Conservation (phyloP, 1,140 invertebrate species). For the Caenorhabditis latens region DNA sequence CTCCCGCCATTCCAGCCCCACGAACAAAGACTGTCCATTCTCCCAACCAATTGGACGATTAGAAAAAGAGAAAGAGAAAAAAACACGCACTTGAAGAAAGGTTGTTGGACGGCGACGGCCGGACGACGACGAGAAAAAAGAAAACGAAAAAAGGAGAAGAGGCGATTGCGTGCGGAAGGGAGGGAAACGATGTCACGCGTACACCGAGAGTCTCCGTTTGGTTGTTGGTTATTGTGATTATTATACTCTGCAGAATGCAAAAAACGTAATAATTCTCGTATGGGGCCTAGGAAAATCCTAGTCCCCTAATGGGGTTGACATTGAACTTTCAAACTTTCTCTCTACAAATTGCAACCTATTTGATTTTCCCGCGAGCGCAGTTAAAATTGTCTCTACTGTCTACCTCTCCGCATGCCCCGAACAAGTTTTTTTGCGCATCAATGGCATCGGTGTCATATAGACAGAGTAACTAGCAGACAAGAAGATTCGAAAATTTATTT, state of each 20-base stretch:
- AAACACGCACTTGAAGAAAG: slow-evolving; percentile 16
- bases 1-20: background rate
- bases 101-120: background rate
- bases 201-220: background rate
- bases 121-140: background rate
- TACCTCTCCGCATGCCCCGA: background rate
- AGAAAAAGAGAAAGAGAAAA: background rate
- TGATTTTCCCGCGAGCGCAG: slow-evolving; percentile 1
- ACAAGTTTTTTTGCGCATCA: slow-evolving; percentile 50
- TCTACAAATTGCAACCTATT: background rate
- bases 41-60: background rate
- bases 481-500: too few relatives aligned
- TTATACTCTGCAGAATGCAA: too few relatives aligned
- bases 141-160: background rate
- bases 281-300: too few relatives aligned
- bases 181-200: slow-evolving; percentile 4
- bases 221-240: too few relatives aligned
- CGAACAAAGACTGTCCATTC: slow-evolving; percentile 8
- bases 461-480: too few relatives aligned
- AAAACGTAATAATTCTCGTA: too few relatives aligned
- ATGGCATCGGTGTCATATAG: slow-evolving; percentile 1
- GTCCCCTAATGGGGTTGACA: too few relatives aligned
- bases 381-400: background rate
- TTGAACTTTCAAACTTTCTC: background rate
- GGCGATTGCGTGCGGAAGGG: slow-evolving; percentile 30